A percentile compares a stretch with the other conserved stretches of the same genome.
Evolutionary conservation across 2,888 invertebrate species (phyloP).

Genomic region (Adelognathus sp.): DNA sequence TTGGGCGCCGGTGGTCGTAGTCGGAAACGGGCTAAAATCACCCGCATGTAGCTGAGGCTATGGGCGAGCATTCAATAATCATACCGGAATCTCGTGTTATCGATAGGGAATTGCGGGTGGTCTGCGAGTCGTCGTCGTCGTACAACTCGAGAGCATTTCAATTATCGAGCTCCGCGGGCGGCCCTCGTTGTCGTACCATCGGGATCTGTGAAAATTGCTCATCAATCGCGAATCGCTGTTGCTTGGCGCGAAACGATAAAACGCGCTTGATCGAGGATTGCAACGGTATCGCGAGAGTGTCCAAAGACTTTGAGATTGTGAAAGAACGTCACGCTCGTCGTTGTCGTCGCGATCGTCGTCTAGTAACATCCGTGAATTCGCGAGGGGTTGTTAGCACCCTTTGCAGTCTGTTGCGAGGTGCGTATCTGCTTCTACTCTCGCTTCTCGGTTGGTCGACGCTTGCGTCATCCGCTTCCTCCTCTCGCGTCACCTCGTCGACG

Average conservation of each 20-base stretch:
- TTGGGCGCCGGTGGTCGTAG: background rate
- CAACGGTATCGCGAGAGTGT: no score
- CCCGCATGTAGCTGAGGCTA: slow-evolving; percentile 74
- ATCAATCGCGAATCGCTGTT: no score
- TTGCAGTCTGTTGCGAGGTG: slow-evolving; percentile 18
- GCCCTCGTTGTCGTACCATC: slow-evolving; percentile 36
- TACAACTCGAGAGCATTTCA: slow-evolving; percentile 10
- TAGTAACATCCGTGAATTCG: slow-evolving; percentile 2
- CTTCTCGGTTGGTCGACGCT: background rate
- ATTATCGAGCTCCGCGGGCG: slow-evolving; percentile 39
- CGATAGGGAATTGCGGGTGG: slow-evolving; percentile 48
- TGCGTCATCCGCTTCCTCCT: background rate
- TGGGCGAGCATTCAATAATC: slow-evolving; percentile 77
- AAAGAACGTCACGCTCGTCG: no score
- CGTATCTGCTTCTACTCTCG: slow-evolving; percentile 19
- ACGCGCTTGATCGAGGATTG: no score
- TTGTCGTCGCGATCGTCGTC: background rate
- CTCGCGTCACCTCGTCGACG: background rate
- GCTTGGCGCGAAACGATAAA: no score
- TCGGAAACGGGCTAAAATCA: slow-evolving; percentile 37
- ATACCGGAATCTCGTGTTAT: slow-evolving; percentile 69
- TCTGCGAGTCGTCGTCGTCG: slow-evolving; percentile 35
- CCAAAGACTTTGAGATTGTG: no score
- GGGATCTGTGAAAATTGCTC: background rate
- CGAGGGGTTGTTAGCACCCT: background rate